Base-by-base conservation (phyloP, 2,113 vertebrate species). In the Cyprinodon variegatus region DNA sequence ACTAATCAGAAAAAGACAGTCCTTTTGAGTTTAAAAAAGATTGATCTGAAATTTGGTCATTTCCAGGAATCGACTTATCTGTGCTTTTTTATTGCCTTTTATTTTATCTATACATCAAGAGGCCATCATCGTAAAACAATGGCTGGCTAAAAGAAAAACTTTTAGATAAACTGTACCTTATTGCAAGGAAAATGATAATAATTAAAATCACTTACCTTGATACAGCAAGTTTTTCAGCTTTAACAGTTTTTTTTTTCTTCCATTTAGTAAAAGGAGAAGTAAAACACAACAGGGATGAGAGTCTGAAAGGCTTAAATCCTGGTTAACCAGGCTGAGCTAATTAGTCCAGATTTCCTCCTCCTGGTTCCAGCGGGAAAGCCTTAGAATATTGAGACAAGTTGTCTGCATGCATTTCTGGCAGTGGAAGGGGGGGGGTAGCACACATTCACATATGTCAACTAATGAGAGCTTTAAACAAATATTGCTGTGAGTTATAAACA, bases 291-390 rank as follows among this genome's bases (percentile, higher is more conserved):
- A 50, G 60, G 70, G 78, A 67, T 70, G 68, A 70, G 79, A 59
- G 68, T 74, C 79, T 83, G 41, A 68, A n/a, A 74, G 69, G 76
- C 70, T 89, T 89, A 83, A 83, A 71, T 76, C 70, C 78, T 81
- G 37, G 83, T 84, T 85, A 73, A 76, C 64, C 81, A 22, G 63
- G 77, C 80, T 86, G 72, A 90, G 83, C 87, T 90, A 88, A 92
- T 92, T 91, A 90, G 71, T 74, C 43, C 62, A 9, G 78, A 91
- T 90, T 83, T 87, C 60, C 83, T 89, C 68, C 63, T 83, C 78
- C 83, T 72, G 74, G 78, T 85, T 89, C 85, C 46, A 84, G 85
- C 66, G 75, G 53, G 65, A 89, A 90, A 78, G 83, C 88, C 61
- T 72, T n/a, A 86, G 90, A 91, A 91, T 93, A 91, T 74, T 61